Base-by-base conservation (phyloP, 2,113 vertebrate species). In the Raphicerus campestris region DNA sequence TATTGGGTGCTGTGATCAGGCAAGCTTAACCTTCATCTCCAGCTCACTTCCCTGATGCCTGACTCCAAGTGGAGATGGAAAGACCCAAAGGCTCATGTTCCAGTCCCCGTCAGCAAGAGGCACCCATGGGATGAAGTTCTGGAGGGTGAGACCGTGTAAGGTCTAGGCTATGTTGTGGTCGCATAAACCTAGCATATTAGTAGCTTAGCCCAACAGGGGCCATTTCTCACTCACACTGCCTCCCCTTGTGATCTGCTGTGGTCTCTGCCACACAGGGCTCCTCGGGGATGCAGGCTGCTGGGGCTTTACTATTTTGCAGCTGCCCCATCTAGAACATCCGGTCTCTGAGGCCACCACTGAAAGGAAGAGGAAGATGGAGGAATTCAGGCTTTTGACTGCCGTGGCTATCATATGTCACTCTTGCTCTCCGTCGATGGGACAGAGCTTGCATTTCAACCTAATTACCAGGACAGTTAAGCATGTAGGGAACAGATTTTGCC, bases 71-170 rank as follows among this genome's bases (percentile, higher is more conserved):
- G 47, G 39, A 66, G 85, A 42, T 13, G 0, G 2, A n/a, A 26
- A n/a, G 19, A 32, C 10, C 28, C 45, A 45, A 26, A 32, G 5
- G 7, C 7, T 35, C 35, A 0, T 10, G 35, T 14, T 63, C 42
- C 1, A 0, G 28, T 10, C 42, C n/a, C 56, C 32, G 3, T 1
- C 45, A 32, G 32, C 24, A 42, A 45, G 28, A 3, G 28, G 55
- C 3, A 1, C 32, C 61, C 14, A 0, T 0, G 13, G 1, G 51
- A 30, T 19, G 3, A 14, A 20, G 30, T 28, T 75, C 56, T 7
- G 19, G 60, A n/a, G 0, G 10, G 11, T 17, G 35, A 78, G 51
- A 3, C 28, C 11, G 0, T 3, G 30, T 2, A 2, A 70, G 83
- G 61, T 7, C 16, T 2, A 6, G 35, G 28, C 53, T 6, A 0